phyloP scores from a whole-genome alignment of 2,888 invertebrate species.

The Noctua pronuba region DNA sequence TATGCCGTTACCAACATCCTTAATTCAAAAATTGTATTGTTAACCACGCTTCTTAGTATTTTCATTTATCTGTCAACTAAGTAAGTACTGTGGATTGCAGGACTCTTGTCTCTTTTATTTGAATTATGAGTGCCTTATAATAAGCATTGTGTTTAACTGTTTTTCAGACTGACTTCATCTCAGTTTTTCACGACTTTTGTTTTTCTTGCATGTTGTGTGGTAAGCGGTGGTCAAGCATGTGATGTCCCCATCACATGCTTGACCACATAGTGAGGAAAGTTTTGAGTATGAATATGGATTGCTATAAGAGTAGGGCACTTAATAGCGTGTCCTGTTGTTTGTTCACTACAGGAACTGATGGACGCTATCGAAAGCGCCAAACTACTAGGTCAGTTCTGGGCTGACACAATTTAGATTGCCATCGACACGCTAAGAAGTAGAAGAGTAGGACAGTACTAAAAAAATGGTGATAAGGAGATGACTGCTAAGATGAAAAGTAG shows the following conservation, averaged over 20 bases:
- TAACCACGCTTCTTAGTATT: constrained; percentile 47
- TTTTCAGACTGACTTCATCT: neutral
- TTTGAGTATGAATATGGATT: too few species aligned
- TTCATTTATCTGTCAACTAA: constrained; percentile 34
- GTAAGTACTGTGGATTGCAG: constrained; percentile 3
- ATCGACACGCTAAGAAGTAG: too few species aligned
- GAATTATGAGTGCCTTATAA: neutral
- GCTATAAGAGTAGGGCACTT: too few species aligned
- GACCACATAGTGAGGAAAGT: too few species aligned
- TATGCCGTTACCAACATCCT: constrained; percentile 62
- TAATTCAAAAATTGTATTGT: constrained; percentile 59
- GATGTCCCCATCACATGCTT: too few species aligned
- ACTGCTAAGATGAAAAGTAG: neutral
- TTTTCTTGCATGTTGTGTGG: neutral
- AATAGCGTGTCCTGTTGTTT: too few species aligned
- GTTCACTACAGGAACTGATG: too few species aligned
- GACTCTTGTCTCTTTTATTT: neutral
- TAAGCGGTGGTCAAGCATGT: neutral
- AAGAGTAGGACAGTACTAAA: neutral
- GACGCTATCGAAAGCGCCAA: too few species aligned
- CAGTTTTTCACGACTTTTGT: neutral
- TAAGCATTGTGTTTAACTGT: too few species aligned
- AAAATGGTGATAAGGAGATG: neutral
- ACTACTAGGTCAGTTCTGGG: too few species aligned
- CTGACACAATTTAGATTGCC: too few species aligned